phyloP scores from a whole-genome alignment of 2,888 invertebrate genomes.

The Drosophila emarginata region DNA sequence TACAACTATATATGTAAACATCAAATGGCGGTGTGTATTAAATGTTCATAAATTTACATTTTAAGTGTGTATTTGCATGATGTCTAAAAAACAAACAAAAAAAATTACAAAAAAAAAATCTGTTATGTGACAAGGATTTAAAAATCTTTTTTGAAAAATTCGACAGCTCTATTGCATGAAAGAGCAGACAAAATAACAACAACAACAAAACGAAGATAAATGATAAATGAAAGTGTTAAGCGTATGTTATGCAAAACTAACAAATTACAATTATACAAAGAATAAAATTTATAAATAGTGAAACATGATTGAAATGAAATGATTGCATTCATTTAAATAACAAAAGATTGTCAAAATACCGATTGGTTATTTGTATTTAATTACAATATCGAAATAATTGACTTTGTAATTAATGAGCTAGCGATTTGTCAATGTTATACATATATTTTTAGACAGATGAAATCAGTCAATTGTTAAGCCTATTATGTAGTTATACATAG shows the following conservation, averaged over 20 bases:
- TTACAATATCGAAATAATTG: neutral
- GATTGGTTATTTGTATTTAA: neutral
- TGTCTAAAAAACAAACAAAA: slow-evolving; percentile 23
- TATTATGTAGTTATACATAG: no score
- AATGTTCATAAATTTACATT: slow-evolving; percentile 50
- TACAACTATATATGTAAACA: slow-evolving; percentile 7
- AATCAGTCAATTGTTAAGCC: no score
- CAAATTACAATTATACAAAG: slow-evolving; percentile 74
- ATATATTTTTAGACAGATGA: no score
- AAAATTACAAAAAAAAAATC: slow-evolving; percentile 12
- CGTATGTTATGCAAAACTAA: slow-evolving; percentile 75
- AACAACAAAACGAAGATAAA: slow-evolving; percentile 1
- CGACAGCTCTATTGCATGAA: slow-evolving; percentile 40
- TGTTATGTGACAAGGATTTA: slow-evolving; percentile 45
- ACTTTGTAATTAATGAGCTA: no score
- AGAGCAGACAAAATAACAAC: slow-evolving; percentile 24
- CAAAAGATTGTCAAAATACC: neutral
- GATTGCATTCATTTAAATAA: neutral
- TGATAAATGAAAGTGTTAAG: slow-evolving; percentile 34
- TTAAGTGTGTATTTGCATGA: slow-evolving; percentile 52
- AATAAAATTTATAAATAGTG: slow-evolving; percentile 75
- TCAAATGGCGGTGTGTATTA: slow-evolving; percentile 54
- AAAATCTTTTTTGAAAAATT: slow-evolving; percentile 41
- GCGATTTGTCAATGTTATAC: no score
- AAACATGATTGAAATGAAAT: slow-evolving; percentile 18